These are phyloP conservation scores for Cladorhizidae sp. DNA, from an alignment of 37 sponge, comb jelly and placozoan genomes.

Conservation along the genomic window DNA sequence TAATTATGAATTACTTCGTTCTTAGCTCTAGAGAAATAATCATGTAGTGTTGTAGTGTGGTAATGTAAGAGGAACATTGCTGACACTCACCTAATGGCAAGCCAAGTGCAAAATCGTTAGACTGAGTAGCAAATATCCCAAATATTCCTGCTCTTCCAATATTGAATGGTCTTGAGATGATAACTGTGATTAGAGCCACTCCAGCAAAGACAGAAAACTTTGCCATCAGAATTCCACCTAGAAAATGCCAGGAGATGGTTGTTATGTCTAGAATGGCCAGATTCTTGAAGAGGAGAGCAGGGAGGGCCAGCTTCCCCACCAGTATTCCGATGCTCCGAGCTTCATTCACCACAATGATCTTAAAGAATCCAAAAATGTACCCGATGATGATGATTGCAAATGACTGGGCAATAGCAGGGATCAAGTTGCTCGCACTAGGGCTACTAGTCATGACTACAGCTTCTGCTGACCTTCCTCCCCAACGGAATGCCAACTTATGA, in stretches of 20 bases:
- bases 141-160: slow-evolving; percentile 59
- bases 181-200: slow-evolving; percentile 31
- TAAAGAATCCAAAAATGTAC: slow-evolving; percentile 66
- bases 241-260: slow-evolving; percentile 63
- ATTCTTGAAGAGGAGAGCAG: slow-evolving; percentile 64
- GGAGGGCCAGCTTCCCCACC: slow-evolving; percentile 65
- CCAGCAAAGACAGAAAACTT: slow-evolving; percentile 57
- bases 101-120: slow-evolving; percentile 82
- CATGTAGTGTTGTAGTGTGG: too few species aligned
- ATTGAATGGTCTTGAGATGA: slow-evolving; percentile 34
- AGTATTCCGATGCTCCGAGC: slow-evolving; percentile 42
- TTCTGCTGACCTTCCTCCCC: too few species aligned
- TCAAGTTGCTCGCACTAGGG: slow-evolving; percentile 37
- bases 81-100: slow-evolving; percentile 61
- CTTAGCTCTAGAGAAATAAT: too few species aligned
- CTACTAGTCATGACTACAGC: not conserved
- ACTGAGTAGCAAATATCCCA: slow-evolving; percentile 70
- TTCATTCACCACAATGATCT: slow-evolving; percentile 54
- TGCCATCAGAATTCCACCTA: slow-evolving; percentile 58
- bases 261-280: slow-evolving; percentile 50
- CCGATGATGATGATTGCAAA: slow-evolving; percentile 71
- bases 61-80: not conserved
- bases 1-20: too few species aligned
- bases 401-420: slow-evolving; percentile 67
- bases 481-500: too few species aligned